Evolutionary conservation across 1,140 invertebrate genomes (phyloP).

Genomic region (Pseudomyrmex flavicornis): DNA sequence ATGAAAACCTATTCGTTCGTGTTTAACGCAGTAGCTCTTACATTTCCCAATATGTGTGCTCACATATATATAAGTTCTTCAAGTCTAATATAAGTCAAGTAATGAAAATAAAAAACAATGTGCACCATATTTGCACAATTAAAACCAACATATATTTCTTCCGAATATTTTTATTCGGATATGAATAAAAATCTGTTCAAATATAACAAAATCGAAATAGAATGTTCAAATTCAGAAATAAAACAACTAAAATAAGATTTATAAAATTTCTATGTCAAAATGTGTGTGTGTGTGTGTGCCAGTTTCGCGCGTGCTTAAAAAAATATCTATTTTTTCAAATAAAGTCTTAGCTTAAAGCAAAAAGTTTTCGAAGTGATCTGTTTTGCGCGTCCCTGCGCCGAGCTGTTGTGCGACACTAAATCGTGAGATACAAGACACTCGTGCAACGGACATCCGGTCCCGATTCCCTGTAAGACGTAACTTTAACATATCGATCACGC

Average conservation of each 20-base stretch:
- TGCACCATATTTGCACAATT: not conserved
- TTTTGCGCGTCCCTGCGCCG: too few species aligned
- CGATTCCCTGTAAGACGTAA: slow-evolving; percentile 30
- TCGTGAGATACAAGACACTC: not conserved
- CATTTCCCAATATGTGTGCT: not conserved
- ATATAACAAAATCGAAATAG: not conserved
- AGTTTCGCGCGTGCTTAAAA: too few species aligned
- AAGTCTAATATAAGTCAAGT: not conserved
- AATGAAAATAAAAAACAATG: not conserved
- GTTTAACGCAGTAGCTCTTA: not conserved
- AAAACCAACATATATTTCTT: not conserved
- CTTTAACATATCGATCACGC: slow-evolving; percentile 43
- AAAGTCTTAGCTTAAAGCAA: too few species aligned
- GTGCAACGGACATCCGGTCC: not conserved
- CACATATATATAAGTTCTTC: not conserved
- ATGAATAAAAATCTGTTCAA: not conserved
- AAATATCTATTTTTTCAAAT: too few species aligned
- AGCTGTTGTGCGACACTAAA: not conserved
- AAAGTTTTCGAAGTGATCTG: too few species aligned
- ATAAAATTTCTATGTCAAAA: too few species aligned
- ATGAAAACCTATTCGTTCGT: not conserved
- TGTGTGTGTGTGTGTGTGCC: too few species aligned
- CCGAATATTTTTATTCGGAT: slow-evolving; percentile 1
- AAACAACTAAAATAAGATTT: too few species aligned
- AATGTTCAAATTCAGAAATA: too few species aligned